Base-by-base conservation (phyloP, 2,888 invertebrate species). In the Steinernema carpocapsae region DNA sequence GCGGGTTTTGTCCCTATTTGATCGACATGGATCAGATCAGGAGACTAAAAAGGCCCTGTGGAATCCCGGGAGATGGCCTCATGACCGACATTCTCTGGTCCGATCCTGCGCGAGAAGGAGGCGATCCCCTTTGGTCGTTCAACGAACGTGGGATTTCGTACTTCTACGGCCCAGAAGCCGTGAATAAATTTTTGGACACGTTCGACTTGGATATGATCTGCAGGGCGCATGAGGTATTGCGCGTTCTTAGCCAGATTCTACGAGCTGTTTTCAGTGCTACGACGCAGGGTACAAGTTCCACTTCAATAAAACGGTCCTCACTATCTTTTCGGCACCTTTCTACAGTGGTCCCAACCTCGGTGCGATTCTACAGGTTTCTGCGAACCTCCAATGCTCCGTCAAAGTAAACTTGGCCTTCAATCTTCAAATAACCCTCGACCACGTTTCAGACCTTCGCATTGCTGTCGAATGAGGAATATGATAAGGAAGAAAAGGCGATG, bases 1-100 rank as follows among this genome's bases (percentile, higher is more conserved):
- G 90, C 32, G 91, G 91, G 3, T 86, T 91, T 29, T 90, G 90
- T 17, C 90, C 90, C 2, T 89, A 90, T 78, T 87, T 91, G 14
- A 80, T 84, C 45, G 88, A 88, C 75, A 82, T 90, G 46, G 88
- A 89, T 52, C 89, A 90, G 88, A 90, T 90, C 77, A 73, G 77
- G 24, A 72, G 74, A 10, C 72, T 80, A 17, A 59, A 56, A 12
- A 76, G 80, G 3, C 80, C 80, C 0, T 75, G 75, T 3, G 79
- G 77, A 43, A 72, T 80, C 26, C 71, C 74, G 0, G 77, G 77
- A 45, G 70, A 76, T 10, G 79, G 80, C 14, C 70, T 80, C 17
- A 48, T 79, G 70, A 70, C 74, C 26, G 80, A 80, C 59, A 48
- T 80, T 22, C 71, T 80, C 24, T 80, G 80, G 80, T 56, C 72